Percentiles rank a stretch among this genome's conserved stretches.
phyloP scores from a whole-genome alignment of 1,140 invertebrate genomes.

The Diprion similis region DNA sequence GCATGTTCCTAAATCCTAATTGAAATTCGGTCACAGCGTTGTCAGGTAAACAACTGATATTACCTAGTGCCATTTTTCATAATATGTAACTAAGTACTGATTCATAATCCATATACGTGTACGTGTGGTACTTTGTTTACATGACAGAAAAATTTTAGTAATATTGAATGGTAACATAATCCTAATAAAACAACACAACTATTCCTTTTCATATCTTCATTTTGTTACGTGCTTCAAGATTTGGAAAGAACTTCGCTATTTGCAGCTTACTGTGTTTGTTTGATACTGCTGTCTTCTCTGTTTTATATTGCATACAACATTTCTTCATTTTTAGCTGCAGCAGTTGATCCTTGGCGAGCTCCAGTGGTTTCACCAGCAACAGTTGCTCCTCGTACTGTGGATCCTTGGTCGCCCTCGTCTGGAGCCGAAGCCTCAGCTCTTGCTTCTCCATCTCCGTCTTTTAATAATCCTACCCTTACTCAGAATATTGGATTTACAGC shows the following conservation, averaged over 20 bases:
- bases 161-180: not conserved
- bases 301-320: slow-evolving; percentile 15
- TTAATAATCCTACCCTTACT: slow-evolving; percentile 43
- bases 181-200: not conserved
- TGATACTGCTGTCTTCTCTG: slow-evolving; percentile 16
- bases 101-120: not conserved
- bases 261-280: slow-evolving; percentile 27
- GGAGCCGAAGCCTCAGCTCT: slow-evolving; percentile 40
- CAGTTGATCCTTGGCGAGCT: slow-evolving; percentile 68
- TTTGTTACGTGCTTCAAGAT: too few species aligned
- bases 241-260: too few species aligned
- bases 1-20: not conserved
- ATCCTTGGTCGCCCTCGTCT: slow-evolving; percentile 62
- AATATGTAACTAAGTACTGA: not conserved
- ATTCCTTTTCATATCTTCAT: too few species aligned
- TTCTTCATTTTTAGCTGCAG: slow-evolving; percentile 40
- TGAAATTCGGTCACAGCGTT: not conserved
- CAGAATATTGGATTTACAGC: slow-evolving; percentile 45
- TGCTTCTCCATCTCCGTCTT: slow-evolving; percentile 38
- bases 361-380: slow-evolving; percentile 37
- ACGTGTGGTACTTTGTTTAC: not conserved
- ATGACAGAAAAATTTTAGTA: not conserved
- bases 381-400: slow-evolving; percentile 45
- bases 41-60: slow-evolving; percentile 3
- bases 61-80: not conserved